Evolutionary conservation across 2,888 invertebrate genomes (phyloP).

Genomic region (Lottia scabra): DNA sequence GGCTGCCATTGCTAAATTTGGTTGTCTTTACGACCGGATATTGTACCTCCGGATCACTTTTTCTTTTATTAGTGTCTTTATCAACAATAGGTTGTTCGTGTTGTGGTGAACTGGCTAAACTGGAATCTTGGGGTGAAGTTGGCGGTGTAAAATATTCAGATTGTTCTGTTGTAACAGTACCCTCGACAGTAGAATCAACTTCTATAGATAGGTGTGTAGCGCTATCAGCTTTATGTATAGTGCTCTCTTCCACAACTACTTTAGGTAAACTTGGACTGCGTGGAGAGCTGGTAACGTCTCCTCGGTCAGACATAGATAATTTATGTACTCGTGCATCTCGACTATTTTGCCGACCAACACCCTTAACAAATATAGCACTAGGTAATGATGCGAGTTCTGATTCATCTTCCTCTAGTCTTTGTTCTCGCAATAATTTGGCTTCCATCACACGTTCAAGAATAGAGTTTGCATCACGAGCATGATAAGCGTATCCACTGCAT

Average conservation of each 20-base stretch:
- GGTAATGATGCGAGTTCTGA: slow-evolving; percentile 60
- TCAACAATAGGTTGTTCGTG: slow-evolving; percentile 3
- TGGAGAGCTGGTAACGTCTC: slow-evolving; percentile 32
- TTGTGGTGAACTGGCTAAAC: slow-evolving; percentile 24
- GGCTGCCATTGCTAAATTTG: slow-evolving; percentile 25
- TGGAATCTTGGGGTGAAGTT: slow-evolving; percentile 23
- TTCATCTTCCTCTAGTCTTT: slow-evolving; percentile 57
- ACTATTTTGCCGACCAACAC: slow-evolving; percentile 29
- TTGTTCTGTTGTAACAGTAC: slow-evolving; percentile 19
- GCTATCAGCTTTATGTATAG: slow-evolving; percentile 7
- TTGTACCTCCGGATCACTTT: slow-evolving; percentile 21
- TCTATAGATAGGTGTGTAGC: slow-evolving; percentile 7
- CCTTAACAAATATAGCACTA: slow-evolving; percentile 53
- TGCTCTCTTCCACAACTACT: slow-evolving; percentile 34
- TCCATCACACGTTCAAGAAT: slow-evolving; percentile 56
- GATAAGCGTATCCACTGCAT: slow-evolving; percentile 22
- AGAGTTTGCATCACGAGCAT: slow-evolving; percentile 39
- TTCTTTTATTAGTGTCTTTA: background rate
- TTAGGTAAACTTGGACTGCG: slow-evolving; percentile 37
- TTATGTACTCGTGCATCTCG: slow-evolving; percentile 34
- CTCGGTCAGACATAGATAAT: slow-evolving; percentile 45
- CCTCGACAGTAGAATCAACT: slow-evolving; percentile 15
- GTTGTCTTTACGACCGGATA: background rate
- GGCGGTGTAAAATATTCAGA: slow-evolving; percentile 37
- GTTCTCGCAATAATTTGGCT: slow-evolving; percentile 60